Evolutionary conservation across 2,888 invertebrate genomes (phyloP).

Genomic region (Pristionchus exspectatus): DNA sequence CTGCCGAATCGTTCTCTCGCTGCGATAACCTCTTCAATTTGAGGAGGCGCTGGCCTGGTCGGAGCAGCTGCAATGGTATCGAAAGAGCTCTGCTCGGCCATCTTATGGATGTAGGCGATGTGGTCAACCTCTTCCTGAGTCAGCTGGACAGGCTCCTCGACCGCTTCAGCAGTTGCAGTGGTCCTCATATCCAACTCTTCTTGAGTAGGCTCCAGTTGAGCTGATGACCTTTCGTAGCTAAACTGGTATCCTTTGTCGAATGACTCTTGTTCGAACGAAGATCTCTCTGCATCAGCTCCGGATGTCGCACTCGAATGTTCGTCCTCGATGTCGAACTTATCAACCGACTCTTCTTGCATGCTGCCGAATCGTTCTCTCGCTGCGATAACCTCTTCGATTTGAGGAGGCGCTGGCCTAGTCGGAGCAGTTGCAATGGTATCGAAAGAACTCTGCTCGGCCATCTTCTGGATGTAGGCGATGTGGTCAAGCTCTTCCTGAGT

Average conservation of each 20-base stretch:
- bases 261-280: background rate
- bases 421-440: background rate
- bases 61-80: background rate
- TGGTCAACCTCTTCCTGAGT: slow-evolving; percentile 16
- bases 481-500: slow-evolving; percentile 24
- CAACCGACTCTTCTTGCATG: background rate
- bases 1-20: background rate
- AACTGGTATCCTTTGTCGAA: slow-evolving; percentile 13
- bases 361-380: slow-evolving; percentile 8
- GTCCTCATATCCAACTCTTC: background rate
- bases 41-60: slow-evolving; percentile 13
- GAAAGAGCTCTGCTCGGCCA: slow-evolving; percentile 5
- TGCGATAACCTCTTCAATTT: background rate
- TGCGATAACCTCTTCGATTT: background rate
- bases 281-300: slow-evolving; percentile 12
- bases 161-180: background rate
- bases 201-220: background rate
- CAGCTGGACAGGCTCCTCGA: slow-evolving; percentile 5
- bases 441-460: slow-evolving; percentile 16
- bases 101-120: slow-evolving; percentile 15
- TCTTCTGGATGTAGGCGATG: slow-evolving; percentile 18
- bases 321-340: background rate
- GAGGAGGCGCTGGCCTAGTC: slow-evolving; percentile 1
- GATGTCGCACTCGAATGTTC: background rate
- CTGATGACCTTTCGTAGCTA: background rate